These are phyloP conservation scores for Latheticus oryzae DNA, from an alignment of 2,888 invertebrate genomes.

Conservation along the genomic window DNA sequence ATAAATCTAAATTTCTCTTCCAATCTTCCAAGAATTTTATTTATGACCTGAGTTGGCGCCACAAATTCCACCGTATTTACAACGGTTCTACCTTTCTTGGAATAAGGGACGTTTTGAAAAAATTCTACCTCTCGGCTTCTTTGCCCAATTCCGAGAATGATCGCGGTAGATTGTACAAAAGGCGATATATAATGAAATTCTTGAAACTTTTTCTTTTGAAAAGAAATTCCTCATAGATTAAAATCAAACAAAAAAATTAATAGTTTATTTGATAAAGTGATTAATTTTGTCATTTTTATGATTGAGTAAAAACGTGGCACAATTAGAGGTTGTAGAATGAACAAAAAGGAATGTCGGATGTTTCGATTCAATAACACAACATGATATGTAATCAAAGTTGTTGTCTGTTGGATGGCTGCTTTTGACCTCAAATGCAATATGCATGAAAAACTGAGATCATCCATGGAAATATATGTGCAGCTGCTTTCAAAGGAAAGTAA, in stretches of 20 bases:
- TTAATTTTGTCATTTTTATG: constrained; percentile 2
- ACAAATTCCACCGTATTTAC: constrained; percentile 10
- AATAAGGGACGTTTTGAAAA: constrained; percentile 23
- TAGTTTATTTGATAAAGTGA: too few species aligned
- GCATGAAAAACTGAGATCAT: constrained; percentile 12
- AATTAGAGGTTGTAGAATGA: not conserved
- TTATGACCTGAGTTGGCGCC: too few species aligned
- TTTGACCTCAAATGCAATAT: constrained; percentile 7
- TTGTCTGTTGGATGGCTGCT: constrained; percentile 7
- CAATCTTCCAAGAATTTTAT: too few species aligned
- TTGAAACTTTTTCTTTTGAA: constrained; percentile 8
- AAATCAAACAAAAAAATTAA: too few species aligned
- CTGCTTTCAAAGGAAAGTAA: not conserved
- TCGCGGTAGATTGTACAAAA: constrained; percentile 10
- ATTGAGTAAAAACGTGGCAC: not conserved
- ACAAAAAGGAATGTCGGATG: constrained; percentile 1
- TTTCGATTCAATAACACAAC: constrained; percentile 3
- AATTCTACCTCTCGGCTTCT: constrained; percentile 18
- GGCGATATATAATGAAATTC: constrained; percentile 20
- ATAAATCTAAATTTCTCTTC: not conserved
- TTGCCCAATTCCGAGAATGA: constrained; percentile 5
- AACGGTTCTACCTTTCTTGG: constrained; percentile 8
- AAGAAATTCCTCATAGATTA: constrained; percentile 18
- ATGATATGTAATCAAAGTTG: constrained; percentile 10
- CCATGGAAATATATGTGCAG: too few species aligned